Percentiles rank a stretch among this genome's conserved stretches.
Conservation (phyloP, 2,113 vertebrate species). For the Corvus cornix region DNA sequence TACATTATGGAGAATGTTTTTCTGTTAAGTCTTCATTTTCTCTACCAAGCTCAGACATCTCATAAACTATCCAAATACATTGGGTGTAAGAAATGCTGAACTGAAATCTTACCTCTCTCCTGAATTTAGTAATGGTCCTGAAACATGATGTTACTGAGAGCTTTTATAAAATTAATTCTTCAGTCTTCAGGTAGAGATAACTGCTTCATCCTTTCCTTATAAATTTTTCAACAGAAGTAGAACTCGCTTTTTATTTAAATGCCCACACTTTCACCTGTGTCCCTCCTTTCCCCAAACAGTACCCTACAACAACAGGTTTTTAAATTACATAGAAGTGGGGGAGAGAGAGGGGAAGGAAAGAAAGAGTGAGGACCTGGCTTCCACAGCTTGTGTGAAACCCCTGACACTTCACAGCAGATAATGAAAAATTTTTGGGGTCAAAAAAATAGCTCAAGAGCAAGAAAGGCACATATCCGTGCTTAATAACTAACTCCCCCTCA, state of each 20-base stretch:
- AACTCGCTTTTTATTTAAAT: background rate
- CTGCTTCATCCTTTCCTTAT: background rate
- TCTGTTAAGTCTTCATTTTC: background rate
- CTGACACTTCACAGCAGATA: background rate
- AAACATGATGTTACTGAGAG: background rate
- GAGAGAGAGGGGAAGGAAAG: background rate
- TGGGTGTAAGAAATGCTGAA: background rate
- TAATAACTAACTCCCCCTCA: background rate
- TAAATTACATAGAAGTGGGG: background rate
- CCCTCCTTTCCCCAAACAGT: background rate
- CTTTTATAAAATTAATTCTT: background rate
- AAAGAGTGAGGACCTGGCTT: background rate
- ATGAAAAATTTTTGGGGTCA: background rate
- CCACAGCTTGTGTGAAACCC: background rate
- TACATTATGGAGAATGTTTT: background rate
- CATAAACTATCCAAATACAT: background rate
- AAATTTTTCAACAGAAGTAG: background rate
- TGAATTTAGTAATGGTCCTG: background rate
- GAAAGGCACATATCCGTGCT: background rate
- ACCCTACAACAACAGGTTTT: background rate
- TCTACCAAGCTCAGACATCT: background rate
- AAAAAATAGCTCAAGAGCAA: background rate
- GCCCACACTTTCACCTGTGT: background rate
- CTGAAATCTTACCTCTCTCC: background rate
- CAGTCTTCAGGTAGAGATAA: background rate